These are phyloP conservation scores for Myiopsitta monachus DNA, from an alignment of 2,113 vertebrate species.

Conservation along the genomic window DNA sequence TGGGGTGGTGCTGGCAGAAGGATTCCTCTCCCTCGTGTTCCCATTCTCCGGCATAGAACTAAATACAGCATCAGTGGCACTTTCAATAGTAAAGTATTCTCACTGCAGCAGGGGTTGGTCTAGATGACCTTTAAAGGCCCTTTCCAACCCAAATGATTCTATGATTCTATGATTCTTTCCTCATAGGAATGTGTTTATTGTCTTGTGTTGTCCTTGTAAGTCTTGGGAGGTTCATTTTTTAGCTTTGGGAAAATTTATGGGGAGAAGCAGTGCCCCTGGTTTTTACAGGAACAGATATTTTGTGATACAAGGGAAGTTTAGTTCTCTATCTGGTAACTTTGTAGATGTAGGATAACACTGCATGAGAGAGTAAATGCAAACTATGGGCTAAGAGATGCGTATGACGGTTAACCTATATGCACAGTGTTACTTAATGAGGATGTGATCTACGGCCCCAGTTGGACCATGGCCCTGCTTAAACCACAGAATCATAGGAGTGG, in stretches of 20 bases:
- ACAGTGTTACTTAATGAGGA: neutral
- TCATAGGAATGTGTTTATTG: neutral
- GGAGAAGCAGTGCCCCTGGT: neutral
- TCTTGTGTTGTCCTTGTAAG: neutral
- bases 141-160: neutral
- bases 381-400: neutral
- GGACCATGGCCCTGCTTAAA: neutral
- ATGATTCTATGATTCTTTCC: neutral
- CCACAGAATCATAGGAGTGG: neutral
- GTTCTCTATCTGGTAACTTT: neutral
- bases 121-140: neutral
- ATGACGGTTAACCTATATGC: accelerated
- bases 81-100: neutral
- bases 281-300: neutral
- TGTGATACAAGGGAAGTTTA: neutral
- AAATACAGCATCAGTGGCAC: neutral
- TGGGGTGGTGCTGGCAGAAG: neutral
- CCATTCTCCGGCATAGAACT: neutral
- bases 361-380: neutral
- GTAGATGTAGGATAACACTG: neutral
- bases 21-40: neutral
- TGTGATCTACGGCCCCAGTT: neutral
- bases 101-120: too few relatives aligned
- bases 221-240: neutral
- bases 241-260: neutral